phyloP scores from a whole-genome alignment of 2,797 vertebrate species.

The Hydrophis major region DNA sequence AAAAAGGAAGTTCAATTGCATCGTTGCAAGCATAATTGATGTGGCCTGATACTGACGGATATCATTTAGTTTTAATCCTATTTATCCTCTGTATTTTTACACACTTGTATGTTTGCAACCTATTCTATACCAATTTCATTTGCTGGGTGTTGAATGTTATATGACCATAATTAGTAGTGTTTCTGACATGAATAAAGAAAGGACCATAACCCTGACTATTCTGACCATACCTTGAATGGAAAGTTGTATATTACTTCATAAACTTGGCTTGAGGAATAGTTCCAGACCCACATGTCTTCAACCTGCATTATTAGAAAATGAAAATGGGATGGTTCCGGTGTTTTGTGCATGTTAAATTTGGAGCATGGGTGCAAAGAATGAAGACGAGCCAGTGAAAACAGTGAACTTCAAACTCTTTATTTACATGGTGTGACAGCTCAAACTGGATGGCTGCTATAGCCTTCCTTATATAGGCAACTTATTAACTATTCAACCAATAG shows the following conservation, averaged over 20 bases:
- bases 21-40: neutral
- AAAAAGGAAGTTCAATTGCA: neutral
- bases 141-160: neutral
- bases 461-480: too few species aligned
- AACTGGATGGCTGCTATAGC: too few species aligned
- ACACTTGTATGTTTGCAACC: neutral
- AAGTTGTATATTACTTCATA: neutral
- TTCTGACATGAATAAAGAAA: neutral
- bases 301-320: neutral
- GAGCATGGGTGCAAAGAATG: too few species aligned
- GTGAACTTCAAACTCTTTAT: too few species aligned
- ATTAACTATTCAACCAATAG: too few species aligned
- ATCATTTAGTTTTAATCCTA: neutral
- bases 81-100: neutral
- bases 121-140: neutral
- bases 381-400: too few species aligned
- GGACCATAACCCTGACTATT: neutral
- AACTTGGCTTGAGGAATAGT: neutral
- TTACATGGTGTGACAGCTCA: too few species aligned
- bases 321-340: neutral
- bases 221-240: neutral
- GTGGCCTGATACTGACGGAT: neutral
- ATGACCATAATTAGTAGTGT: neutral
- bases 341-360: neutral
- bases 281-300: neutral